Percentiles rank a stretch among this genome's conserved stretches.
Conservation (phyloP, 1,140 invertebrate species). For the Harlomillsia oculata region DNA sequence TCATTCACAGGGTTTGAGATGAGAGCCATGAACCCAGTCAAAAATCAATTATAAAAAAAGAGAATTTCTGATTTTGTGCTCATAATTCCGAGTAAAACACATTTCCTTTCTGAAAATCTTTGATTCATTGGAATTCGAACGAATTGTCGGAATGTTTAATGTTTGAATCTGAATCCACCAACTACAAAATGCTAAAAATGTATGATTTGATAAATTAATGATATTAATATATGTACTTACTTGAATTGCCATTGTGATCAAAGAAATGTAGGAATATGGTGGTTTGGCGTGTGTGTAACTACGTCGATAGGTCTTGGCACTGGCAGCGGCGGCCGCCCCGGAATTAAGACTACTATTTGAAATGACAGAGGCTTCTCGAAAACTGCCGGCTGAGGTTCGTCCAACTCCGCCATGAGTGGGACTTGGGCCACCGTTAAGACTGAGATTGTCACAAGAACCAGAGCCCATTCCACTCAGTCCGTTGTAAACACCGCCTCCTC, state of each 20-base stretch:
- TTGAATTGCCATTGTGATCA: conserved; percentile 96
- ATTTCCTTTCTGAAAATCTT: too few relatives aligned
- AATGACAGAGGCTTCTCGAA: conserved; percentile 44
- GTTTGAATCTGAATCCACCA: too few relatives aligned
- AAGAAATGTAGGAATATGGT: conserved; percentile 96
- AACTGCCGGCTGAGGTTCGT: conserved; percentile 10
- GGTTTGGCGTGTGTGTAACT: conserved; percentile 97
- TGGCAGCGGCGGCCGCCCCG: conserved; percentile 55
- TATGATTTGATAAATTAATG: not conserved
- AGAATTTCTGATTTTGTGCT: too few relatives aligned
- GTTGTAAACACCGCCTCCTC: conserved; percentile 20
- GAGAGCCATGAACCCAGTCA: too few relatives aligned
- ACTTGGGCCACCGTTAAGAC: conserved; percentile 30
- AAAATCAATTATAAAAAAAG: too few relatives aligned
- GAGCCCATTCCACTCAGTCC: conserved; percentile 19
- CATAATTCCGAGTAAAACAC: too few relatives aligned
- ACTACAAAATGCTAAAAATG: too few relatives aligned
- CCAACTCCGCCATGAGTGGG: conserved; percentile 24
- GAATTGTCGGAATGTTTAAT: too few relatives aligned
- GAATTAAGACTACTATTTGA: conserved; percentile 54
- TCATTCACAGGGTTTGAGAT: too few relatives aligned
- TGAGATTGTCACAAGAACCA: conserved; percentile 35
- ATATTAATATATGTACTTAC: conserved; percentile 10
- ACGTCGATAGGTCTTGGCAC: conserved; percentile 80
- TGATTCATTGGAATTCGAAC: too few relatives aligned